Percentiles rank a stretch among this genome's conserved stretches.
These are phyloP conservation scores for Andrena chrysosceles DNA, from an alignment of 2,888 invertebrate species.

Conservation along the genomic window DNA sequence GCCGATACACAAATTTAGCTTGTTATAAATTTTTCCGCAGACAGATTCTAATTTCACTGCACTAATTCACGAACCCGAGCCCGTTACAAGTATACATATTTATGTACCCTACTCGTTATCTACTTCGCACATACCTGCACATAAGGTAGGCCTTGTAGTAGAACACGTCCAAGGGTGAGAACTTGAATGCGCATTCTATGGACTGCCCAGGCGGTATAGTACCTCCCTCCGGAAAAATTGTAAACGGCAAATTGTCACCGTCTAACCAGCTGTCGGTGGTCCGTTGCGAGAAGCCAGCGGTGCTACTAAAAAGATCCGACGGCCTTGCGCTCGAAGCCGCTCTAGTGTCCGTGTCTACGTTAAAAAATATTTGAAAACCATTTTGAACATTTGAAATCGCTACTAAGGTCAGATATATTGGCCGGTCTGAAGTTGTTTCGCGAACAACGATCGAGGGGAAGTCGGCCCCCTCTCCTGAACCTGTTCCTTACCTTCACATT, in stretches of 20 bases:
- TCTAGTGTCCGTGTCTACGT: constrained; percentile 33
- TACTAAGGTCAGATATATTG: neutral
- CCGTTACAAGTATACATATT: too few species aligned
- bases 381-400: too few species aligned
- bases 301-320: constrained; percentile 75
- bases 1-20: too few species aligned
- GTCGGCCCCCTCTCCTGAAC: too few species aligned
- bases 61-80: too few species aligned
- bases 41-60: too few species aligned
- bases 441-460: too few species aligned
- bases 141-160: constrained; percentile 86
- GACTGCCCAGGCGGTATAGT: constrained; percentile 85
- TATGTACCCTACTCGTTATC: neutral
- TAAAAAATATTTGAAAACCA: constrained; percentile 1
- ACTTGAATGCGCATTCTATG: constrained; percentile 85
- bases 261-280: constrained; percentile 76
- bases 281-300: constrained; percentile 71
- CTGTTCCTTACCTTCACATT: too few species aligned
- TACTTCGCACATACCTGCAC: constrained; percentile 83
- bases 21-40: too few species aligned
- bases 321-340: constrained; percentile 16
- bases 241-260: constrained; percentile 85
- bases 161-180: constrained; percentile 87
- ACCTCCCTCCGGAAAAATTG: constrained; percentile 85
- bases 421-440: too few species aligned